Base-by-base conservation (phyloP, 37 sponge, comb jelly and placozoan genomes). In the Crambe crambe region DNA sequence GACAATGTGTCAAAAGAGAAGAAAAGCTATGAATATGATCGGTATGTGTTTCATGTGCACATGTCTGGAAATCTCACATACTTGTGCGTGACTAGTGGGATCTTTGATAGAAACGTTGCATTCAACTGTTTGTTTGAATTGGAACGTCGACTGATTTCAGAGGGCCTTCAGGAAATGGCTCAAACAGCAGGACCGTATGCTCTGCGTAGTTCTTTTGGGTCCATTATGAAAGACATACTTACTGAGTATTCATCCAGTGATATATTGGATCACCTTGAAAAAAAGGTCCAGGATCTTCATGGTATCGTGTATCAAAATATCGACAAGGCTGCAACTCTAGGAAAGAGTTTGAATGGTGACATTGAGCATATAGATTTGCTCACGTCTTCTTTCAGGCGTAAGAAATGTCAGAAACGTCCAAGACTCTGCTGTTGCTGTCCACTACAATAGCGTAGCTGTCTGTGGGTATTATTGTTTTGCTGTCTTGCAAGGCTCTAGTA, bases 81-180 rank as follows among this genome's bases (percentile, higher is more conserved):
- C 78, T 30, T 78, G 18, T 78, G 78, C 64, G 78, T 66, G 3
- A 66, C 67, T 25, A 67, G 40, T 27, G 15, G 15, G 2, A 9
- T 31, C 47, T 78, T 78, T 66, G 78, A 78, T 1, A 29, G 78
- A 15, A n/a, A n/a, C 8, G 67, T 78, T 27, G 78, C 78, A 37
- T 78, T 61, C 67, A 43, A 22, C 67, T 64, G 34, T 38, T 51
- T 78, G 20, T 3, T 32, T 31, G 63, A 62, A 32, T 34, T 78
- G 34, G 37, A 63, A 10, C n/a, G 43, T 8, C 34, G 30, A 59
- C 75, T 74, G 59, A 8, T 34, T 8, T 57, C 35, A 2, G 37
- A 58, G 54, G 75, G 75, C 9, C 37, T 74, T 32, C 15, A 57
- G 59, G 75, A 44, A 26, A 74, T 2, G 10, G 73, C 54, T 25